These are phyloP conservation scores for Mobula hypostoma DNA, from an alignment of 2,113 vertebrate species.

Conservation along the genomic window DNA sequence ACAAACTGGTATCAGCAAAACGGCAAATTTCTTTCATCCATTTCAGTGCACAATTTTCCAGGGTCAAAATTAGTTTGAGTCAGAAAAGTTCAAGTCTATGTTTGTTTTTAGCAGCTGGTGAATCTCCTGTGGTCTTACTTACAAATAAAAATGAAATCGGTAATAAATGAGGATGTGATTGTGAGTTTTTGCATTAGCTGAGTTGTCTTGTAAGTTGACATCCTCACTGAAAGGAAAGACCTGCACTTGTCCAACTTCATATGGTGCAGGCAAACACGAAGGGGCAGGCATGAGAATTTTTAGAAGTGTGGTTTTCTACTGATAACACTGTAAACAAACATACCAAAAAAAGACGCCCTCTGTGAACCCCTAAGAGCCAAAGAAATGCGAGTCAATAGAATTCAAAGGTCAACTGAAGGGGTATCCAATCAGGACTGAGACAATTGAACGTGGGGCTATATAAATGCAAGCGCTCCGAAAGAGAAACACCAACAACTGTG, in stretches of 20 bases:
- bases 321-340: no score
- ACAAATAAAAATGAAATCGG: not conserved
- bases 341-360: no score
- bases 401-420: no score
- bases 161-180: not conserved
- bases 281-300: no score
- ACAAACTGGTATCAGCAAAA: conserved; percentile 1
- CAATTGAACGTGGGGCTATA: no score
- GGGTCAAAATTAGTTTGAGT: conserved; percentile 26
- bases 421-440: no score
- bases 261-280: no score
- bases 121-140: not conserved
- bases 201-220: not conserved
- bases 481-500: no score
- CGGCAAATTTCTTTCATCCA: not conserved
- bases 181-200: not conserved
- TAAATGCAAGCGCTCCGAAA: no score
- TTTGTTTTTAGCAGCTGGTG: not conserved
- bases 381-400: no score
- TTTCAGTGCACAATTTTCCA: not conserved
- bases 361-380: no score
- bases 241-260: not conserved
- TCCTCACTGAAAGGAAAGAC: not conserved
- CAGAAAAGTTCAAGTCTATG: not conserved
- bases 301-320: no score